Percentiles rank a stretch among this genome's conserved stretches.
These are phyloP conservation scores for Tuberolachnus salignus DNA, from an alignment of 2,888 invertebrate species.

Conservation along the genomic window DNA sequence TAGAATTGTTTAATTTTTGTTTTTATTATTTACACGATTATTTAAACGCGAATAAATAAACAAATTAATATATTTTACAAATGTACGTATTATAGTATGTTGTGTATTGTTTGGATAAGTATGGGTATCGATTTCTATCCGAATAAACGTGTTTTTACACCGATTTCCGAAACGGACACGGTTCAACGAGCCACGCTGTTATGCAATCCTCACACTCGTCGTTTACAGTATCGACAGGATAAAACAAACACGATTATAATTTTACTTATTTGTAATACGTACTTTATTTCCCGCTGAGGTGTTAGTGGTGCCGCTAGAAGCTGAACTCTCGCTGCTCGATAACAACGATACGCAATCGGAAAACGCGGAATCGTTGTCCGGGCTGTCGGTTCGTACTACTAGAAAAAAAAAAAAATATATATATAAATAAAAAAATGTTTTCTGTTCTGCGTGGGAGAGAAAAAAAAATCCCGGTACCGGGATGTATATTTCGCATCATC, in stretches of 20 bases:
- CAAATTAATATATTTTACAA: too few relatives aligned
- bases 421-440: background rate
- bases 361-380: constrained; percentile 97
- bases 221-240: background rate
- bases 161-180: too few relatives aligned
- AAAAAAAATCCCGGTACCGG: background rate
- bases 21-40: too few relatives aligned
- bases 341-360: constrained; percentile 95
- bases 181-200: too few relatives aligned
- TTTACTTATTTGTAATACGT: background rate
- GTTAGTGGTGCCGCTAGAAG: constrained; percentile 81
- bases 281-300: constrained; percentile 54
- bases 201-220: too few relatives aligned
- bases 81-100: too few relatives aligned
- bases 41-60: too few relatives aligned
- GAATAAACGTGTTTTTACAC: too few relatives aligned
- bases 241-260: background rate
- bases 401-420: constrained; percentile 7
- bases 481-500: background rate
- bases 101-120: too few relatives aligned
- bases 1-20: too few relatives aligned
- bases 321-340: constrained; percentile 85
- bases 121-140: too few relatives aligned
- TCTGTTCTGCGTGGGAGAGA: too few relatives aligned
- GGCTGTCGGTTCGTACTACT: constrained; percentile 82